Evolutionary conservation across 2,113 vertebrate species (phyloP), one percentile per base, ranked within the genome.

Genomic region (Turnix velox): DNA sequence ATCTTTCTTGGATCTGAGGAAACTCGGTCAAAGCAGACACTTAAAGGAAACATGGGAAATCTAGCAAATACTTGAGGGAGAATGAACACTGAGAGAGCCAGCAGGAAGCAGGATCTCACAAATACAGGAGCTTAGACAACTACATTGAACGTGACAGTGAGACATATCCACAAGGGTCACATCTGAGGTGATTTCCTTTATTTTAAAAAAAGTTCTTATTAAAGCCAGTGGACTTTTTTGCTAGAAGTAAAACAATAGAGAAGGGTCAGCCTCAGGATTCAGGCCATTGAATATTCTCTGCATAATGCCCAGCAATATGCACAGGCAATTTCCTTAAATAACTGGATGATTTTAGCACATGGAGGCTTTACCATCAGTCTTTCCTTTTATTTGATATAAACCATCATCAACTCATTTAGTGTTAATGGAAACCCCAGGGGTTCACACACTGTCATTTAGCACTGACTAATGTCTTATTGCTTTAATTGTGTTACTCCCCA

Each of bases 61-160:
- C 71, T 92, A 49, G 49, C 37, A 49, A 62, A 49, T 75, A 20
- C 19, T 28, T 59, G 39, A 67, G n/a, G 54, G 31, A 67, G 66
- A 88, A 71, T 48, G 66, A 52, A 52, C 27, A 28, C 24, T 27
- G 25, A 58, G 43, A 80, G 78, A 79, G 22, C 54, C 52, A 66
- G 22, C 43, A 62, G 84, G 81, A 89, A 85, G 74, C 91, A 94
- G 59, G 59, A 80, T 89, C 71, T 89, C 84, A 77, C 75, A 90
- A 88, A 92, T 85, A 63, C 67, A 82, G 59, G 84, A 62, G 78
- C 54, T 65, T 39, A 63, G 87, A 33, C 66, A 79, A 27, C 58
- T 73, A 0, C 76, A 73, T 54, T 54, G 89, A 89, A 79, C 9
- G 0, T 25, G 58, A 78, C 69, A 84, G 18, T n/a, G 45, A 66